Evolutionary conservation across 2,888 invertebrate genomes (phyloP), one percentile per base, ranked within the genome.

Genomic region (Machimus atricapillus): DNA sequence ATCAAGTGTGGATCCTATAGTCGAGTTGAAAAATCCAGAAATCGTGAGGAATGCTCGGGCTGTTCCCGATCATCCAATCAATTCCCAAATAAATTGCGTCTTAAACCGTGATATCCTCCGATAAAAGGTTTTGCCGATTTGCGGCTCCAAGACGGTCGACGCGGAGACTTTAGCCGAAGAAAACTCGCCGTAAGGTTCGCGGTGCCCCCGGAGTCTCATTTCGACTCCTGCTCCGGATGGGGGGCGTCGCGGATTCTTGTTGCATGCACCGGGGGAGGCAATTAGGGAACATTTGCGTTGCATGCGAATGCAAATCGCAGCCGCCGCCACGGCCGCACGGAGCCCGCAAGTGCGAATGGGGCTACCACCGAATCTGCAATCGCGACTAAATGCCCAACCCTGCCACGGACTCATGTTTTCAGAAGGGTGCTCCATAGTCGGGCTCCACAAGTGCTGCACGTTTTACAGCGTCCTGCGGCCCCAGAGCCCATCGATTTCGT

Each of bases 221-320:
- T 9, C 34, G 34, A 6, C 4, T 37, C 27, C n/a, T 9, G 34
- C 16, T 9, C 5, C 31, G 76, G 37, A 76, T 37, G 8, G 16
- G 12, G 14, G 76, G 19, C 19, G 16, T 56, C 16, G 31, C 16
- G 31, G 8, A 43, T 83, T 83, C 83, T 83, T 83, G 73, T 83
- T 83, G 83, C 83, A 83, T 83, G 83, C 83, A 83, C 83, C 73
- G 66, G 74, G 83, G 85, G 74, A 74, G 85, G 85, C 46, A 85
- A 85, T 85, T 85, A 85, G 74, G 27, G 27, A 85, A 40, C 85
- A 85, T 81, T 85, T 85, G 43, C 46, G 43, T 85, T 27, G 66
- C 85, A 85, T 85, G 85, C 43, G 43, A 85, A 85, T 85, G 74
- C 74, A 85, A 85, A 85, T 85, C 73, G 34, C 14, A 85, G 9